phyloP scores from a whole-genome alignment of 64 coral and sea anemone species.

The Acropora yongei region DNA sequence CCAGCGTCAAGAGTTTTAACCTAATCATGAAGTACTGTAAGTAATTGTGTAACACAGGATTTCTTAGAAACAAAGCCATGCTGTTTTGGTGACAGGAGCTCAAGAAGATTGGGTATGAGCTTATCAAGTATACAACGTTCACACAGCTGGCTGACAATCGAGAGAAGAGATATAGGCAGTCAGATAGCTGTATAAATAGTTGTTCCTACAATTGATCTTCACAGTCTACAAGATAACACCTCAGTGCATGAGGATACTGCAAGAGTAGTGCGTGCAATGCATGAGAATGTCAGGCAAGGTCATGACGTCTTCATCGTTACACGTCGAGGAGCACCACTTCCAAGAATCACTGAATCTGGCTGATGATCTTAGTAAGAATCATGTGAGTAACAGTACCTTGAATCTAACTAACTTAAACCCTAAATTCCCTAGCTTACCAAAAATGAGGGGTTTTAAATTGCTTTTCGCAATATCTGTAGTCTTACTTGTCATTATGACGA shows the following conservation, averaged over 20 bases:
- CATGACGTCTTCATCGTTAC: conserved; percentile 48
- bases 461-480: no score
- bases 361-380: no score
- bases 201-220: conserved; percentile 11
- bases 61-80: conserved; percentile 17
- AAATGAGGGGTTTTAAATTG: no score
- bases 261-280: conserved; percentile 61
- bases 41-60: conserved; percentile 1
- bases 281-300: conserved; percentile 59
- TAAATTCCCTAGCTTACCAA: no score
- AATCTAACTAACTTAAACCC: no score
- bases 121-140: not conserved
- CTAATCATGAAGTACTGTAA: not conserved
- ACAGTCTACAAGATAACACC: conserved; percentile 36
- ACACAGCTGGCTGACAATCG: conserved; percentile 19
- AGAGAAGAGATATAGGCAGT: conserved; percentile 25
- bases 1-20: conserved; percentile 1
- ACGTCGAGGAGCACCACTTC: conserved; percentile 52
- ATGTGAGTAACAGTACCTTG: no score
- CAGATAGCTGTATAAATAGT: no score
- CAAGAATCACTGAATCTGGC: conserved; percentile 4
- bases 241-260: conserved; percentile 40
- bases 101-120: conserved; percentile 9
- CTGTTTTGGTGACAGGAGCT: conserved; percentile 16
- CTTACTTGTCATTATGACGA: no score